Percentiles rank a stretch among this genome's conserved stretches.
phyloP scores from a whole-genome alignment of 1,140 invertebrate genomes.

The Nymphalis io region DNA sequence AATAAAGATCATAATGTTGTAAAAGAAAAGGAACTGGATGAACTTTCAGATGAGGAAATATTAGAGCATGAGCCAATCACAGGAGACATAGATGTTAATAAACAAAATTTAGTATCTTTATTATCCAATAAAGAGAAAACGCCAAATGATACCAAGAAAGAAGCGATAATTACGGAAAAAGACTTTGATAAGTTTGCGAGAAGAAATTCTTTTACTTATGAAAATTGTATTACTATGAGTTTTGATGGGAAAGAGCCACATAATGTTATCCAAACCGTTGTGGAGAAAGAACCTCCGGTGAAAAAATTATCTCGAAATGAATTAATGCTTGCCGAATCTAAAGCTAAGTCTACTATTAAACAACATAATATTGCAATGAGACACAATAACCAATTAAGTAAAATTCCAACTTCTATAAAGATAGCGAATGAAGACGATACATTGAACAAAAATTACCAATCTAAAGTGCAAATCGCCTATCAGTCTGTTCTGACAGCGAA shows the following conservation, averaged over 20 bases:
- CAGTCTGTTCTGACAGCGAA: conserved; percentile 67
- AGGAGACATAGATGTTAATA: conserved; percentile 59
- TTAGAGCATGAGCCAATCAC: conserved; percentile 71
- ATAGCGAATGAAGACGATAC: conserved; percentile 45
- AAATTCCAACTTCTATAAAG: conserved; percentile 49
- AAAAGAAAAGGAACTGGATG: conserved; percentile 48
- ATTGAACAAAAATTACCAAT: conserved; percentile 64
- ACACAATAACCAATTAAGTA: conserved; percentile 45
- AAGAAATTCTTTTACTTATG: conserved; percentile 72
- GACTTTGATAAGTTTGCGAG: conserved; percentile 78
- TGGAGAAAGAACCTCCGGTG: conserved; percentile 53
- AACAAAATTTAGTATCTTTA: conserved; percentile 42
- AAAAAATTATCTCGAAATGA: conserved; percentile 64
- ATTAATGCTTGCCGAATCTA: conserved; percentile 53
- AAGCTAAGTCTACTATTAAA: conserved; percentile 54
- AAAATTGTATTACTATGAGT: conserved; percentile 68
- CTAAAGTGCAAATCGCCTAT: conserved; percentile 73
- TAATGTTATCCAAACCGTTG: conserved; percentile 64
- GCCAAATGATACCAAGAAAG: conserved; percentile 50
- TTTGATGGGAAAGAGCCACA: conserved; percentile 63
- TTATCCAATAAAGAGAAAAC: conserved; percentile 41
- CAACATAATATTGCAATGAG: conserved; percentile 42
- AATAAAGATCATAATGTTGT: conserved; percentile 48
- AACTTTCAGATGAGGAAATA: conserved; percentile 68
- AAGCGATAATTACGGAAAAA: conserved; percentile 72